A percentile compares a stretch with the other conserved stretches of the same genome.
Evolutionary conservation across 2,797 vertebrate genomes (phyloP).

Genomic region (Dallia pectoralis): DNA sequence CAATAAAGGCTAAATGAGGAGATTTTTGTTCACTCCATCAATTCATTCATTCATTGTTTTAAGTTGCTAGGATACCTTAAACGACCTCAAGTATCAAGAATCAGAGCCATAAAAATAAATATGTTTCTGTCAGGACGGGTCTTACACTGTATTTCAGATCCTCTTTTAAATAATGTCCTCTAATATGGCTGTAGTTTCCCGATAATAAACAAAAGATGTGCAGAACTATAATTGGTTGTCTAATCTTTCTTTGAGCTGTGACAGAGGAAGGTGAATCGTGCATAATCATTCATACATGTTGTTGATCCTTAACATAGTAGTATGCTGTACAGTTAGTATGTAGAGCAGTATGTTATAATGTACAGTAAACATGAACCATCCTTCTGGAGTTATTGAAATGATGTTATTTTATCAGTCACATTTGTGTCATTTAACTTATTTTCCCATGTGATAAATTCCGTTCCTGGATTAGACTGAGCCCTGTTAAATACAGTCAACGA

Average conservation of each 20-base stretch:
- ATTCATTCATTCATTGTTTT: constrained; percentile 10
- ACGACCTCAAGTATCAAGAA: constrained; percentile 6
- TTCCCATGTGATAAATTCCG: not conserved
- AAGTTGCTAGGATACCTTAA: constrained; percentile 15
- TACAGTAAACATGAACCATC: not conserved
- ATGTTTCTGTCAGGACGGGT: not conserved
- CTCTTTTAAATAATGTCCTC: not conserved
- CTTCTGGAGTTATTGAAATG: not conserved
- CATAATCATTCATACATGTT: not conserved
- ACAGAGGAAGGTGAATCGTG: not conserved
- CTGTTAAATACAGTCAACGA: too few relatives aligned
- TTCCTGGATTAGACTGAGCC: not conserved
- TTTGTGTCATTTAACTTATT: not conserved
- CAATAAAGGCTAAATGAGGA: constrained; percentile 49
- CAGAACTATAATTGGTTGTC: not conserved
- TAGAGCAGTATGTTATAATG: not conserved
- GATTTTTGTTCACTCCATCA: constrained; percentile 6
- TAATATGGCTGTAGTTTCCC: not conserved
- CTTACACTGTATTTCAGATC: not conserved
- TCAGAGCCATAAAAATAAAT: not conserved
- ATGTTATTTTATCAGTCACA: not conserved
- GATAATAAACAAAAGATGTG: not conserved
- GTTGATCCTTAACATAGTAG: not conserved
- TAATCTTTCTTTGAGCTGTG: not conserved
- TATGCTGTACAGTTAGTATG: too few relatives aligned